phyloP scores from a whole-genome alignment of 2,797 vertebrate genomes.

The Melanotaenia pygmaea region DNA sequence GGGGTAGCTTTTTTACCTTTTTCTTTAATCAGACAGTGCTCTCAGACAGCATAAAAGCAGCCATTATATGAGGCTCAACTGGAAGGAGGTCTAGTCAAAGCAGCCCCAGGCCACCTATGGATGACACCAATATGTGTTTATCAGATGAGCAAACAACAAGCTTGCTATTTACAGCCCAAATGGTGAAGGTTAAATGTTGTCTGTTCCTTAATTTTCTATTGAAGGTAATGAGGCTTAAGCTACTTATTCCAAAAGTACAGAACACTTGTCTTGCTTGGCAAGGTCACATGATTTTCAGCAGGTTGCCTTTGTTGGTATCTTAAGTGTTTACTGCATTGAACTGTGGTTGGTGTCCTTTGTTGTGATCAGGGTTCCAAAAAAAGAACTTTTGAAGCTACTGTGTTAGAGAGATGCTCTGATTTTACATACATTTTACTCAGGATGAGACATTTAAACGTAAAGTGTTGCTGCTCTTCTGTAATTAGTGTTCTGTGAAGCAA shows the following conservation, averaged over 20 bases:
- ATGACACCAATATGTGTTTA: constrained; percentile 74
- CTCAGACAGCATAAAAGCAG: constrained; percentile 51
- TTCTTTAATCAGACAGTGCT: constrained; percentile 63
- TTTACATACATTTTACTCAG: neutral
- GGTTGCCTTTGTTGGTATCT: constrained; percentile 10
- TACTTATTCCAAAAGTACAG: constrained; percentile 34
- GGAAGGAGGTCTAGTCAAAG: constrained; percentile 63
- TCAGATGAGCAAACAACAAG: constrained; percentile 64
- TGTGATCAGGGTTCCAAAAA: neutral
- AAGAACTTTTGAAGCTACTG: too few species aligned
- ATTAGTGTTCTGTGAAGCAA: neutral
- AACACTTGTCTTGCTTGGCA: constrained; percentile 38
- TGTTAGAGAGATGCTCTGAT: neutral
- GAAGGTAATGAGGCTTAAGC: constrained; percentile 61
- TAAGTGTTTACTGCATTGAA: constrained; percentile 18
- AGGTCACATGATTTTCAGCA: constrained; percentile 31
- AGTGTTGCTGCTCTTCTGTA: neutral
- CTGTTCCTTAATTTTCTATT: constrained; percentile 28
- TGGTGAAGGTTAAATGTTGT: constrained; percentile 45
- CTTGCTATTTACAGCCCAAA: constrained; percentile 51
- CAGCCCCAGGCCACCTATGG: constrained; percentile 45
- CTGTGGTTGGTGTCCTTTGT: neutral
- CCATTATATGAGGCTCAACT: constrained; percentile 33
- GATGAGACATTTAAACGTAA: neutral
- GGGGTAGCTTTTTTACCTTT: constrained; percentile 27